phyloP scores from a whole-genome alignment of 1,140 invertebrate genomes.

The Drosophila kurseongensis region DNA sequence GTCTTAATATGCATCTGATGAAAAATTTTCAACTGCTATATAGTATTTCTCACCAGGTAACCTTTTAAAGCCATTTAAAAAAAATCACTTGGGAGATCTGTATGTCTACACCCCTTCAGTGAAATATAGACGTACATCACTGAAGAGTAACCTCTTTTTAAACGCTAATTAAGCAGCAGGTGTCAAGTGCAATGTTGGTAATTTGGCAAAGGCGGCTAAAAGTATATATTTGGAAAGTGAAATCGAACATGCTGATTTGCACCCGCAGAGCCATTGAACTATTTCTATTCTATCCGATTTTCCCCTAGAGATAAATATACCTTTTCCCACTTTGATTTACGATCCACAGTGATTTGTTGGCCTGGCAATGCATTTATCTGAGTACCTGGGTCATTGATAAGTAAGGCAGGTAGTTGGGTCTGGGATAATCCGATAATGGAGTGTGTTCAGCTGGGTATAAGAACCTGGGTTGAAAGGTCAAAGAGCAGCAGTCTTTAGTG shows the following conservation, averaged over 20 bases:
- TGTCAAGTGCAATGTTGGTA: slow-evolving; percentile 45
- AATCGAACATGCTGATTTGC: slow-evolving; percentile 15
- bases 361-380: slow-evolving; percentile 24
- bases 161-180: slow-evolving; percentile 41
- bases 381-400: slow-evolving; percentile 38
- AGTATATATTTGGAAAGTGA: slow-evolving; percentile 41
- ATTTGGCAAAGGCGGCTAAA: slow-evolving; percentile 15
- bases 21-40: too few relatives aligned
- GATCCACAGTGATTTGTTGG: slow-evolving; percentile 14
- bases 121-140: slow-evolving; percentile 5
- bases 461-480: slow-evolving; percentile 17
- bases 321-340: slow-evolving; percentile 40
- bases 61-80: too few relatives aligned
- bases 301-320: slow-evolving; percentile 13
- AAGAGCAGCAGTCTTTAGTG: slow-evolving; percentile 28
- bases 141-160: slow-evolving; percentile 18
- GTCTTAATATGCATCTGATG: too few relatives aligned
- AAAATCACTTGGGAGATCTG: too few relatives aligned
- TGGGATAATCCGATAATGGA: slow-evolving; percentile 40
- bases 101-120: background rate
- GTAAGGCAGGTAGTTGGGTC: slow-evolving; percentile 27
- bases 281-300: background rate
- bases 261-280: slow-evolving; percentile 26
- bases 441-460: slow-evolving; percentile 40
- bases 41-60: too few relatives aligned